Evolutionary conservation across 2,113 vertebrate genomes (phyloP).

Genomic region (Cynoglossus semilaevis): DNA sequence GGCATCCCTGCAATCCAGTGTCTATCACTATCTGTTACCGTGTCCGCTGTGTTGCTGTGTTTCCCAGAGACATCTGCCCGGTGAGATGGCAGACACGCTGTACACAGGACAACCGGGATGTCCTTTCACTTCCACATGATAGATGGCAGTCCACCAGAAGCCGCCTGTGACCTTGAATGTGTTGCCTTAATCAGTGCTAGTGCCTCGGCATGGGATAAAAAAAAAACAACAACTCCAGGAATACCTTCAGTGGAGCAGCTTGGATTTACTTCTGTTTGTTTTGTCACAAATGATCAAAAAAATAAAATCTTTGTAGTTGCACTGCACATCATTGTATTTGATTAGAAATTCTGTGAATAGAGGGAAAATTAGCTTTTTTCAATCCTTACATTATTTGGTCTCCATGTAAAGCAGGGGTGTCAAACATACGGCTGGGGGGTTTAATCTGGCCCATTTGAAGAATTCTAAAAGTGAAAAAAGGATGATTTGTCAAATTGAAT

Average conservation of each 20-base stretch:
- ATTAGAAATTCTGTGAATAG: too few relatives aligned
- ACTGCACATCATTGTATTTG: too few relatives aligned
- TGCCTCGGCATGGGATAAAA: slow-evolving; percentile 52
- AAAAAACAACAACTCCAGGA: slow-evolving; percentile 29
- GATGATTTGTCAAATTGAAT: too few relatives aligned
- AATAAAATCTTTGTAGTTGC: too few relatives aligned
- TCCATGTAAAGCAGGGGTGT: too few relatives aligned
- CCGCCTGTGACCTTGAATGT: slow-evolving; percentile 68
- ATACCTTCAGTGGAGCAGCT: slow-evolving; percentile 25
- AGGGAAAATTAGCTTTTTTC: too few relatives aligned
- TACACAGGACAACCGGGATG: slow-evolving; percentile 57
- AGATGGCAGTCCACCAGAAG: slow-evolving; percentile 68
- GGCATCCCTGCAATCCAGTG: slow-evolving; percentile 26
- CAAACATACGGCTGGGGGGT: too few relatives aligned
- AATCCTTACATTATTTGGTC: too few relatives aligned
- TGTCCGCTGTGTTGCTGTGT: slow-evolving; percentile 50
- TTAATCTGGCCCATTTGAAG: too few relatives aligned
- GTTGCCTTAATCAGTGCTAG: slow-evolving; percentile 51
- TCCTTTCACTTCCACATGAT: slow-evolving; percentile 70
- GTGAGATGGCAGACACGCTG: slow-evolving; percentile 61
- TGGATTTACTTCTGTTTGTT: too few relatives aligned
- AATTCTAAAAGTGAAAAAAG: too few relatives aligned
- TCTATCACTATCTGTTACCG: slow-evolving; percentile 53
- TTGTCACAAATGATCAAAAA: too few relatives aligned
- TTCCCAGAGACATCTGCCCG: slow-evolving; percentile 62